Evolutionary conservation across 2,797 vertebrate species (phyloP), one percentile per base, ranked within the genome.

Genomic region (Halcyon chelicuti): DNA sequence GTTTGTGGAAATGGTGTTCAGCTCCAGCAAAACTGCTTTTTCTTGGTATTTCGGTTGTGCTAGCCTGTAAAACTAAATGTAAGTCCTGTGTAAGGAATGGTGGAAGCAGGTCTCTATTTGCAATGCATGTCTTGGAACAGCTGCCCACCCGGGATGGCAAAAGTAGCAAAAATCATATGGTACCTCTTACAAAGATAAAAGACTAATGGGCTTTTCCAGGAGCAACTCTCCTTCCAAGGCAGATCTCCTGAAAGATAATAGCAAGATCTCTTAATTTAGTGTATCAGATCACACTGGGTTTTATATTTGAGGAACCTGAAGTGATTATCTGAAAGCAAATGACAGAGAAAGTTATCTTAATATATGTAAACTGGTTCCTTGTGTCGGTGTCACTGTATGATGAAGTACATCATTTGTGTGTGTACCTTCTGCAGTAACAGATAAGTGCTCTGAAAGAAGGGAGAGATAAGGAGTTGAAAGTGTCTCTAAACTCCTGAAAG

Each of bases 351-450:
- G n/a, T 82, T 88, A 83, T 67, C 71, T 93, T 77, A 79, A 47
- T 60, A 13, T 39, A 33, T 68, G 76, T 85, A 72, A 85, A 90
- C 40, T 44, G 23, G 13, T 77, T 65, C 33, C 21, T 6, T 42
- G 49, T 88, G 57, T 54, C 44, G 19, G 61, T 37, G 37, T 88
- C 62, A 28, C 20, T 58, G 0, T 29, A 55, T 67, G 62, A 91
- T 88, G 79, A 81, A 94, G 81, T 75, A 17, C 40, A 63, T 79
- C 14, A 68, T 96, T 95, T 86, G 46, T 70, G 55, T 97, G 62
- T 28, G 23, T 74, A 40, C 22, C 52, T 95, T 78, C 67, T 82
- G 84, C 67, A 28, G 28, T 33, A 90, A 21, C 29, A 85, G 82
- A 54, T 92, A 94, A 89, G 58, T 72, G 7, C 42, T 77, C 23